Conservation (phyloP, 2,888 invertebrate species). For the Hypolimnas misippus region DNA sequence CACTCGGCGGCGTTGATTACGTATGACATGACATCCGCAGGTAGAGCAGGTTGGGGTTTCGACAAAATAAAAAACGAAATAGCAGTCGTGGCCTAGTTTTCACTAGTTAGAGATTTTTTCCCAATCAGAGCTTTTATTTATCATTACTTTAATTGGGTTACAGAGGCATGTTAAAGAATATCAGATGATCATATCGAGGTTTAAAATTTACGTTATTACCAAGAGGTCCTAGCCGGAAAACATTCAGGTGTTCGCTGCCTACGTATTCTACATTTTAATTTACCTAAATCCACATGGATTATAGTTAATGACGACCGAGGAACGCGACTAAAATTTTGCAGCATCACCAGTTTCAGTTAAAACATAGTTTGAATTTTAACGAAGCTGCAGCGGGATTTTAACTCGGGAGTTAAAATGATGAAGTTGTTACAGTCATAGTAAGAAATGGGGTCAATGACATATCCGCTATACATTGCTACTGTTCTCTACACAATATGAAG, state of each 20-base stretch:
- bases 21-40: slow-evolving; percentile 32
- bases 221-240: background rate
- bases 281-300: slow-evolving; percentile 18
- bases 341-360: slow-evolving; percentile 12
- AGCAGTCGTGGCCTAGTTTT: slow-evolving; percentile 8
- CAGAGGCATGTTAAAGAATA: background rate
- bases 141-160: background rate
- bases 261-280: slow-evolving; percentile 13
- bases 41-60: slow-evolving; percentile 14
- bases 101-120: background rate
- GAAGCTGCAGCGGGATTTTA: slow-evolving; percentile 32
- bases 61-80: background rate
- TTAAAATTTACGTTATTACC: background rate
- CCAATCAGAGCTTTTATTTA: background rate
- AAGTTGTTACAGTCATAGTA: slow-evolving; percentile 33
- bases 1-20: slow-evolving; percentile 30
- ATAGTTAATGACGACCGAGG: slow-evolving; percentile 2
- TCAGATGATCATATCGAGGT: background rate
- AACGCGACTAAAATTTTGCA: slow-evolving; percentile 13
- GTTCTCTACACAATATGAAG: slow-evolving; percentile 20
- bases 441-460: slow-evolving; percentile 41
- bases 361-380: slow-evolving; percentile 31
- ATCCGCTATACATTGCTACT: slow-evolving; percentile 27
- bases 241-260: background rate
- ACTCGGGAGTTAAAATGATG: slow-evolving; percentile 30